Conservation (phyloP, 2,113 vertebrate species). For the Poecile atricapillus region DNA sequence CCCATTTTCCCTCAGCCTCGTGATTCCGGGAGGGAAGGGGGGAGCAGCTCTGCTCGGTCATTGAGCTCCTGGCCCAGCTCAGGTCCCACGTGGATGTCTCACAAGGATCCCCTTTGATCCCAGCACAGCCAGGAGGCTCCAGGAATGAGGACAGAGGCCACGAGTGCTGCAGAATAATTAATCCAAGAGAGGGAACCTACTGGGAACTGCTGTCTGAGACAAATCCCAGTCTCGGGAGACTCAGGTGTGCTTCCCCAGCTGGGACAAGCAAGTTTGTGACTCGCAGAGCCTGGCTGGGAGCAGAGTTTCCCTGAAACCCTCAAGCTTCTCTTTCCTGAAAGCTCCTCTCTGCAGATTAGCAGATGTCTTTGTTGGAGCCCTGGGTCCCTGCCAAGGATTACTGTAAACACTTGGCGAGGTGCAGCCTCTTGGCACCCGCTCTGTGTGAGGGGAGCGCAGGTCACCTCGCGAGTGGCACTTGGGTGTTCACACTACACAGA, state of each 20-base stretch:
- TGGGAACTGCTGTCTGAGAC: background rate
- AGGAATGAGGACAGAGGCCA: background rate
- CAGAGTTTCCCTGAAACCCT: background rate
- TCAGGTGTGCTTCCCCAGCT: background rate
- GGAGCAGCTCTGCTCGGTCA: background rate
- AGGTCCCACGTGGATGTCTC: background rate
- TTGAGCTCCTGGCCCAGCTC: background rate
- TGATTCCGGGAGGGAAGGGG: background rate
- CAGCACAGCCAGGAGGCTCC: background rate
- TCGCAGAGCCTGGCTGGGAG: background rate
- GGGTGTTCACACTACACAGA: background rate
- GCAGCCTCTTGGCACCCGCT: background rate
- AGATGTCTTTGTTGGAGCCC: slow-evolving; percentile 25
- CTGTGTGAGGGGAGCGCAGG: background rate
- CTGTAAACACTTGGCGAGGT: slow-evolving; percentile 50
- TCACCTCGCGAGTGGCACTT: background rate
- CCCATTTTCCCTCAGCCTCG: background rate
- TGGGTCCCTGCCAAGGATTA: slow-evolving; percentile 25
- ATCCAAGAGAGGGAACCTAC: background rate
- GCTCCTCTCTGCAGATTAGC: background rate
- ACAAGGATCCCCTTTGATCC: background rate
- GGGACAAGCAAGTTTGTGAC: background rate
- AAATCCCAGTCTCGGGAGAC: background rate
- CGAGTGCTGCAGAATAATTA: background rate
- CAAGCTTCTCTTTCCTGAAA: slow-evolving; percentile 24